Percentiles rank a stretch among this genome's conserved stretches.
Evolutionary conservation across 1,140 invertebrate genomes (phyloP).

Genomic region (Drosophila funebris): DNA sequence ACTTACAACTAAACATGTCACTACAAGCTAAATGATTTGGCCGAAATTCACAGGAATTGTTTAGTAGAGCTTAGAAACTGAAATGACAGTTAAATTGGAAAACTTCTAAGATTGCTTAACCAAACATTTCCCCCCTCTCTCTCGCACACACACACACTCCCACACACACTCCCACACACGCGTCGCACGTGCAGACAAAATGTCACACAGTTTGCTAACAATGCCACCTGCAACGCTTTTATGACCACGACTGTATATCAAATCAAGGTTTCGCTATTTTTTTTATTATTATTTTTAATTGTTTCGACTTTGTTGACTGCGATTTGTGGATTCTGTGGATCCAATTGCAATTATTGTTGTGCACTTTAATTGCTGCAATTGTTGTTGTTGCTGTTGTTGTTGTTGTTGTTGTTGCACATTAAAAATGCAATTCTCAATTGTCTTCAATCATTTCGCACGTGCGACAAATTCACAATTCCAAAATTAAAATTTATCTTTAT

Average conservation of each 20-base stretch:
- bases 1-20: slow-evolving; percentile 5
- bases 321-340: slow-evolving; percentile 10
- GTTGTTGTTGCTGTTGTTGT: neutral
- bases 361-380: slow-evolving; percentile 5
- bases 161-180: neutral
- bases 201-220: slow-evolving; percentile 4
- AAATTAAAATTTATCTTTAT: slow-evolving; percentile 14
- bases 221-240: slow-evolving; percentile 12
- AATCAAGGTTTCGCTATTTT: slow-evolving; percentile 29
- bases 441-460: slow-evolving; percentile 41
- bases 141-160: neutral
- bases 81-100: slow-evolving; percentile 28
- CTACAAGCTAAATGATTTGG: neutral
- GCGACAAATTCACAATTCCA: slow-evolving; percentile 50
- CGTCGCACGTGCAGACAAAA: too few relatives aligned
- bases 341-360: slow-evolving; percentile 8
- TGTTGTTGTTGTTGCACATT: slow-evolving; percentile 32
- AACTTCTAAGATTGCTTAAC: neutral
- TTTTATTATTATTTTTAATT: too few relatives aligned
- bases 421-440: slow-evolving; percentile 55
- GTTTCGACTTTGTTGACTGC: slow-evolving; percentile 53
- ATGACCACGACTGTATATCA: slow-evolving; percentile 12
- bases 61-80: slow-evolving; percentile 4
- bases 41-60: neutral
- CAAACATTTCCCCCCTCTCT: neutral